A percentile compares a stretch with the other conserved stretches of the same genome.
phyloP scores from a whole-genome alignment of 2,113 vertebrate species.

The Xenopus laevis region DNA sequence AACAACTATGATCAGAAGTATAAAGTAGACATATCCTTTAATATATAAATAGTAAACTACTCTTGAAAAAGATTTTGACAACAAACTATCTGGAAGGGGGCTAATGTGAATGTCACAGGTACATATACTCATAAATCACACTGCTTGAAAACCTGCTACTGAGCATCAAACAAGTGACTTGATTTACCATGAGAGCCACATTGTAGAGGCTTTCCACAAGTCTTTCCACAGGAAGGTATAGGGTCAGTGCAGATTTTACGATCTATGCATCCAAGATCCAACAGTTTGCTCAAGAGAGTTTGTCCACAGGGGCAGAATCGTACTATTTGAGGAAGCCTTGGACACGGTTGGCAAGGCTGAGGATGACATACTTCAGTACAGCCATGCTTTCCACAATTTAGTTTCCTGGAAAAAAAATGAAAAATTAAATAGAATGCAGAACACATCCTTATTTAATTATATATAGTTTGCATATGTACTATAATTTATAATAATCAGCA shows the following conservation, averaged over 20 bases:
- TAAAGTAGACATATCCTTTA: no score
- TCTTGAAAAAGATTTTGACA: no score
- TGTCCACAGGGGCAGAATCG: slow-evolving; percentile 86
- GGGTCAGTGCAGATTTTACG: slow-evolving; percentile 83
- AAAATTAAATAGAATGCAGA: no score
- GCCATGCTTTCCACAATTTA: slow-evolving; percentile 82
- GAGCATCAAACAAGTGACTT: not conserved
- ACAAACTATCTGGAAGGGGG: no score
- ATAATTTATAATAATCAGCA: no score
- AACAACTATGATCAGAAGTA: no score
- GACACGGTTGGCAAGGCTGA: slow-evolving; percentile 79
- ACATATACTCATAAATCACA: no score
- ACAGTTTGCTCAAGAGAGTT: slow-evolving; percentile 81
- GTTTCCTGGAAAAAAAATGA: slow-evolving; percentile 64
- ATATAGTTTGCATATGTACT: no score
- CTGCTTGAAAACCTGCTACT: no score
- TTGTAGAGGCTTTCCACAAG: slow-evolving; percentile 83
- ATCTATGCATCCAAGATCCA: slow-evolving; percentile 84
- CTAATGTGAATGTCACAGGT: no score
- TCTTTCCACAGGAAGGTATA: slow-evolving; percentile 90
- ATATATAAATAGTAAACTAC: no score
- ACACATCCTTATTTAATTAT: no score
- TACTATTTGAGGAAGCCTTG: slow-evolving; percentile 77
- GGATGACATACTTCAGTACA: slow-evolving; percentile 85
- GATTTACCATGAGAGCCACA: slow-evolving; percentile 85